Evolutionary conservation across 2,797 vertebrate species (phyloP), one percentile per base, ranked within the genome.

Genomic region (Dendrocincla fuliginosa): DNA sequence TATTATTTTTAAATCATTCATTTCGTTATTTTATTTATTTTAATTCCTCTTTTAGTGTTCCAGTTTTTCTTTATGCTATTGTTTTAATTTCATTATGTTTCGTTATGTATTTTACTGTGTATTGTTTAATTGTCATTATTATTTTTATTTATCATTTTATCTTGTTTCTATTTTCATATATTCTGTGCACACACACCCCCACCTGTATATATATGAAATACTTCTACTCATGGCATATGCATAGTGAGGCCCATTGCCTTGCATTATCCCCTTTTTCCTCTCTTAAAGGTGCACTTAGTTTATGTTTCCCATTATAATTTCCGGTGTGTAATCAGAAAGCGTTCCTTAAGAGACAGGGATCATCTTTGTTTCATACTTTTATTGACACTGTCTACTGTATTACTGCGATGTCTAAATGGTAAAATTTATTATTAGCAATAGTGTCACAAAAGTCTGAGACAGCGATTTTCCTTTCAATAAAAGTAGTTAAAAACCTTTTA

Each of bases 401-500:
- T 98, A 98, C 89, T 95, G 96, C 95, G 88, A 87, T 95, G 97
- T 98, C 98, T 98, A 98, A 98, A 98, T 97, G 98, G 95, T 97
- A 97, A 98, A 98, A 98, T 98, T 98, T 98, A 98, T 98, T 98
- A 97, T 98, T 98, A 97, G 98, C 97, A 97, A 97, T 97, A 98
- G 98, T 98, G 98, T 98, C 98, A 98, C 98, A 98, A 98, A 98
- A 98, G 97, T 98, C 98, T 98, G 98, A 98, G 98, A 98, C 98
- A 98, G 98, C 98, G 96, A 98, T 98, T 98, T 98, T 98, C 97
- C 98, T 98, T 98, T 98, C 98, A 98, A 98, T 98, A 98, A 98
- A 98, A 98, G 98, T 98, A 98, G 98, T 98, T 98, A 98, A 98
- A 98, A 98, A 98, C 98, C 98, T 98, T 98, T 98, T 98, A 98